Evolutionary conservation across 2,888 invertebrate genomes (phyloP).

Genomic region (Brachylomia viminalis): DNA sequence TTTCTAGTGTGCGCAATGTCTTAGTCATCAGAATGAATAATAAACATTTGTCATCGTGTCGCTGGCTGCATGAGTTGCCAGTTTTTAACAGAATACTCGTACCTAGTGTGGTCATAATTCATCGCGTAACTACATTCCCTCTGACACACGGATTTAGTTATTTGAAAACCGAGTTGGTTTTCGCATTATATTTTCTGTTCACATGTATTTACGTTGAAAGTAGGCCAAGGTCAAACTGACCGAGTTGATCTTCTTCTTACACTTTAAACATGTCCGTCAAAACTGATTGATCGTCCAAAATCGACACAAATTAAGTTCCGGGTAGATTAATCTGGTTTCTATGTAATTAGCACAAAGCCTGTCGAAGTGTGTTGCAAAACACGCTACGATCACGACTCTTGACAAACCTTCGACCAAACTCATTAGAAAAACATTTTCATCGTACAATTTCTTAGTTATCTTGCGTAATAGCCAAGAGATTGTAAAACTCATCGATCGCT

Average conservation of each 20-base stretch:
- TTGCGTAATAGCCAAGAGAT: not conserved
- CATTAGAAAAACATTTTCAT: not conserved
- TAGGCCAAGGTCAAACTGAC: not conserved
- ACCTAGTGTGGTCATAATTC: constrained; percentile 41
- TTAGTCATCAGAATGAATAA: constrained; percentile 46
- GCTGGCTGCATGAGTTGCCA: constrained; percentile 29
- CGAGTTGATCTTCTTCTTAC: not conserved
- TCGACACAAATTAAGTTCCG: not conserved
- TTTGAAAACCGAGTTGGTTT: constrained; percentile 26
- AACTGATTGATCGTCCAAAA: not conserved
- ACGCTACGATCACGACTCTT: too few relatives aligned
- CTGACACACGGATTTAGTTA: constrained; percentile 32
- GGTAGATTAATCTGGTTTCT: not conserved
- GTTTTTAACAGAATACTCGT: constrained; percentile 37
- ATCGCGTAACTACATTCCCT: constrained; percentile 23
- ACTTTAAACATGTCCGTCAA: not conserved
- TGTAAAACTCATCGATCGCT: not conserved
- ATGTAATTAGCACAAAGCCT: not conserved
- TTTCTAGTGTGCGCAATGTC: not conserved
- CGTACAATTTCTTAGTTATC: not conserved
- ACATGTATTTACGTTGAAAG: not conserved
- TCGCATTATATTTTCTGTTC: constrained; percentile 7
- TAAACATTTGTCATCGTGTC: constrained; percentile 44
- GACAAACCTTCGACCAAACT: not conserved
- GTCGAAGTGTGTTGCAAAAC: not conserved